Conservation (phyloP, 2,888 invertebrate species). For the Eristalis arbustorum region DNA sequence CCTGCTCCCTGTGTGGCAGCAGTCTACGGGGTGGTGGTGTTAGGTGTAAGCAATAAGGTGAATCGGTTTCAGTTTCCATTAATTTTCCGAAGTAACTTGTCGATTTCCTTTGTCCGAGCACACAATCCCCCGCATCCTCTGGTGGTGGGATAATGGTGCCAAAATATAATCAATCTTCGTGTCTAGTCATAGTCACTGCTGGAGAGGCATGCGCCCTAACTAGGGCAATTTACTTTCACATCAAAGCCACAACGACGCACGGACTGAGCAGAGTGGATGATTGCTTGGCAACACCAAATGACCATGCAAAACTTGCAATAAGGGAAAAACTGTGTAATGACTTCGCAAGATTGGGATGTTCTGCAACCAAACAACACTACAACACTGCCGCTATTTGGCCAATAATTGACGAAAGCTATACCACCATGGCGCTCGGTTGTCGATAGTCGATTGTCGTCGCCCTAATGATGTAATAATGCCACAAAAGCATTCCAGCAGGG, state of each 20-base stretch:
- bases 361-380: slow-evolving; percentile 42
- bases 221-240: slow-evolving; percentile 37
- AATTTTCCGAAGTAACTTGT: slow-evolving; percentile 33
- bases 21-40: not conserved
- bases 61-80: slow-evolving; percentile 48
- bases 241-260: not conserved
- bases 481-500: slow-evolving; percentile 73
- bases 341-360: slow-evolving; percentile 47
- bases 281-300: slow-evolving; percentile 53
- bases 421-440: slow-evolving; percentile 5
- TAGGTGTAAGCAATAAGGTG: not conserved
- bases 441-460: slow-evolving; percentile 26
- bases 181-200: slow-evolving; percentile 69
- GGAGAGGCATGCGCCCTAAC: slow-evolving; percentile 46
- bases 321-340: slow-evolving; percentile 52
- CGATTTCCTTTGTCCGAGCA: slow-evolving; percentile 45
- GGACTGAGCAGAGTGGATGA: slow-evolving; percentile 3
- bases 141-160: slow-evolving; percentile 26
- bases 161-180: slow-evolving; percentile 72
- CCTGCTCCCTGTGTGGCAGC: not conserved
- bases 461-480: slow-evolving; percentile 71
- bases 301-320: slow-evolving; percentile 67
- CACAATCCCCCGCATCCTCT: not conserved
- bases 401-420: slow-evolving; percentile 68
- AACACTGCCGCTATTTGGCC: slow-evolving; percentile 62